Evolutionary conservation across 2,797 vertebrate species (phyloP).

Genomic region (Harpagifer antarcticus): DNA sequence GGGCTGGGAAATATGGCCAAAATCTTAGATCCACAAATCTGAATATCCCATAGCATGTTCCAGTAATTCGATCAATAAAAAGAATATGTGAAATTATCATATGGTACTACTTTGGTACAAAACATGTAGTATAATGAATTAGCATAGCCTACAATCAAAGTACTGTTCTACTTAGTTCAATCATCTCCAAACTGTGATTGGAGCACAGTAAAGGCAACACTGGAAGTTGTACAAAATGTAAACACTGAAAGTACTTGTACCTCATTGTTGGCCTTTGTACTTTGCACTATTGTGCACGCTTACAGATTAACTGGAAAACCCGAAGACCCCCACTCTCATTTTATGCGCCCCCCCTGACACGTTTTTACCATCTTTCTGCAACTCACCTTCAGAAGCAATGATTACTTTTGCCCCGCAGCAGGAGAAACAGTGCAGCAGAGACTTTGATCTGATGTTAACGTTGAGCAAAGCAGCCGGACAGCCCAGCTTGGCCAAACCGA

Average conservation of each 20-base stretch:
- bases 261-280: not conserved
- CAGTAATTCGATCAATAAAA: too few species aligned
- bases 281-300: not conserved
- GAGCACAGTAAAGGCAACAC: not conserved
- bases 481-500: constrained; percentile 90
- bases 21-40: too few species aligned
- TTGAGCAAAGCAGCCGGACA: constrained; percentile 90
- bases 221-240: not conserved
- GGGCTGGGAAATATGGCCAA: too few species aligned
- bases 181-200: not conserved
- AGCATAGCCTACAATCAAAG: not conserved
- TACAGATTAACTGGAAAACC: not conserved
- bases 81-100: too few species aligned
- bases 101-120: too few species aligned
- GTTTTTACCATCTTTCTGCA: rapidly evolving
- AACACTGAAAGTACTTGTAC: not conserved
- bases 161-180: not conserved
- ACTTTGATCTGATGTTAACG: constrained; percentile 86
- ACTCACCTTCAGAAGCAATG: constrained; percentile 87
- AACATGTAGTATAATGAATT: not conserved
- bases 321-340: not conserved
- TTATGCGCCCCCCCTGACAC: not conserved
- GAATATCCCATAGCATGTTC: too few species aligned
- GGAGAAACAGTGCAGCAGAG: constrained; percentile 90
- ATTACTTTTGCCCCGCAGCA: constrained; percentile 88